phyloP scores from a whole-genome alignment of 2,888 invertebrate genomes.

The Drosophila robusta region DNA sequence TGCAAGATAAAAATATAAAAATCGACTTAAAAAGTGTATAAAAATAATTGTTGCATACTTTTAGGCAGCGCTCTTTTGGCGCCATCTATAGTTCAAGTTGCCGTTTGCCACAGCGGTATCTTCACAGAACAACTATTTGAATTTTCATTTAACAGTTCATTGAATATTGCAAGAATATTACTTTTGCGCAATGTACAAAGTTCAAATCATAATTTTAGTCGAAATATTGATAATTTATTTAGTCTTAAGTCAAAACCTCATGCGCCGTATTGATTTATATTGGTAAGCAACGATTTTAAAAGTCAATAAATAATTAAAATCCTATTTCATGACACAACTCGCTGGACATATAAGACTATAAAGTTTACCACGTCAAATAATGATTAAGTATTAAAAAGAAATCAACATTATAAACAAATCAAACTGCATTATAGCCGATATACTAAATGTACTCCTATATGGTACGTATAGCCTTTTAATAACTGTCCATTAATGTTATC shows the following conservation, averaged over 20 bases:
- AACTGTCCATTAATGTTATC: slow-evolving; percentile 49
- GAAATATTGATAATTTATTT: neutral
- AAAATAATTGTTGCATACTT: slow-evolving; percentile 19
- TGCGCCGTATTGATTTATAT: neutral
- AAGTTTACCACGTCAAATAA: slow-evolving; percentile 1
- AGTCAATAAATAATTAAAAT: neutral
- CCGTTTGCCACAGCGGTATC: neutral
- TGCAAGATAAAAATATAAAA: neutral
- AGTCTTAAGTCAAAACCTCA: neutral
- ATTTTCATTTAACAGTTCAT: neutral
- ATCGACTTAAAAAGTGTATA: neutral
- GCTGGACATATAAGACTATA: slow-evolving; percentile 4
- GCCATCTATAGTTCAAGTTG: slow-evolving; percentile 30
- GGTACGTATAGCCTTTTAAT: slow-evolving; percentile 26
- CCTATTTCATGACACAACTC: slow-evolving; percentile 13
- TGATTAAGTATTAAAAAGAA: slow-evolving; percentile 27
- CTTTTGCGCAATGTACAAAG: neutral
- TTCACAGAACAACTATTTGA: neutral
- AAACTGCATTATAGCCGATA: slow-evolving; percentile 25
- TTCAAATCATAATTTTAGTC: neutral
- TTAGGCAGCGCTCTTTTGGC: neutral
- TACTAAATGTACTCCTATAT: neutral
- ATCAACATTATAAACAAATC: slow-evolving; percentile 37
- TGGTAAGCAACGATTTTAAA: too few species aligned
- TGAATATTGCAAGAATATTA: neutral